These are phyloP conservation scores for Erethizon dorsatum DNA, from an alignment of 2,797 vertebrate genomes.

Conservation along the genomic window DNA sequence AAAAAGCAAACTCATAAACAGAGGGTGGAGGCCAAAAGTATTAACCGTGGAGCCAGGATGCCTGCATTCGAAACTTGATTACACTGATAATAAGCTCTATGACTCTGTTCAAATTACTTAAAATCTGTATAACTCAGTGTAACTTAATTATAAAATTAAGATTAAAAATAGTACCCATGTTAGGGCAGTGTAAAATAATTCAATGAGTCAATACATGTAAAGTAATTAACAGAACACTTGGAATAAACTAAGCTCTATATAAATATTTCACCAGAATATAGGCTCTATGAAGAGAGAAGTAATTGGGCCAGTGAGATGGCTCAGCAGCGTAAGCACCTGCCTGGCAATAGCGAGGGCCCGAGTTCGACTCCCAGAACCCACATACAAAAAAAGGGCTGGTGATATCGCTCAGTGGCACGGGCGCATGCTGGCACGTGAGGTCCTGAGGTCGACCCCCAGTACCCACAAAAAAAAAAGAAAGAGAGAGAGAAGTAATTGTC, in stretches of 20 bases:
- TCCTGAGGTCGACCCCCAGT: no score
- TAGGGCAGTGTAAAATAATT: not conserved
- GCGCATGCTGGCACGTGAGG: no score
- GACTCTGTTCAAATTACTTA: not conserved
- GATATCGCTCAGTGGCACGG: no score
- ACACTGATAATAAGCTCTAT: not conserved
- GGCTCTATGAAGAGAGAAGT: not conserved
- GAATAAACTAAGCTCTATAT: not conserved
- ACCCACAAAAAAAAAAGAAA: no score
- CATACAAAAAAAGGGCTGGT: no score
- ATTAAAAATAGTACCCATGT: not conserved
- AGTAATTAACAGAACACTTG: not conserved
- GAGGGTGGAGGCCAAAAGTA: not conserved
- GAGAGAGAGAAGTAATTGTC: no score
- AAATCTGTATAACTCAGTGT: not conserved
- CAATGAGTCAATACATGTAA: not conserved
- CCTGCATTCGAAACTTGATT: not conserved
- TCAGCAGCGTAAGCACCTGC: no score
- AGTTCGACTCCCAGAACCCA: no score
- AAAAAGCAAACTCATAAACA: not conserved
- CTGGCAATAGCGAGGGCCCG: no score
- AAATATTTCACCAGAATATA: not conserved
- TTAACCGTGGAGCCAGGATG: accelerated
- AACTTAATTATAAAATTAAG: not conserved
- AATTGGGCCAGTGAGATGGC: no score